These are phyloP conservation scores for Yoshiicerus persimilis DNA, from an alignment of 1,140 invertebrate species.

Conservation along the genomic window DNA sequence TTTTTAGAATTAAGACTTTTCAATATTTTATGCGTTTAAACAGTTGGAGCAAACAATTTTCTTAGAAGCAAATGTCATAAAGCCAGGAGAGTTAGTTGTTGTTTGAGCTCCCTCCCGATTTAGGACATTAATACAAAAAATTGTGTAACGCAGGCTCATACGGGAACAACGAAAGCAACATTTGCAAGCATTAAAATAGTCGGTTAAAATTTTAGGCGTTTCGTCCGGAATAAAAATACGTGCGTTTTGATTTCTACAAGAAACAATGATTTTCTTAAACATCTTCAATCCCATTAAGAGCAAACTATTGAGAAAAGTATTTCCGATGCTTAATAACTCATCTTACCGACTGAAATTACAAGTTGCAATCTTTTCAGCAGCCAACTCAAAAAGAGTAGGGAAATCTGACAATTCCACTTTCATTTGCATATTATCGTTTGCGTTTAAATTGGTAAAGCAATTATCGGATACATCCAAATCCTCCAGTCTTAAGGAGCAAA, in stretches of 20 bases:
- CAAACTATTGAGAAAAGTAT: not conserved
- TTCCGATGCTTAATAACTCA: not conserved
- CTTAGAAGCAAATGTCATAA: not conserved
- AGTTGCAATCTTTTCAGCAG: not conserved
- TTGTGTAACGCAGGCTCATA: not conserved
- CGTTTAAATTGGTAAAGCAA: not conserved
- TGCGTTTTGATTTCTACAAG: not conserved
- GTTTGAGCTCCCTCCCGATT: not conserved
- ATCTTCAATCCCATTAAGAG: not conserved
- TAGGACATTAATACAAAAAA: not conserved
- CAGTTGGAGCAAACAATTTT: not conserved
- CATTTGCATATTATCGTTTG: not conserved
- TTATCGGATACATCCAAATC: not conserved
- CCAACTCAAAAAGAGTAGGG: constrained; percentile 21
- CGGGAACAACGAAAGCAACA: not conserved
- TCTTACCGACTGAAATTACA: not conserved
- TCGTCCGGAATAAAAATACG: not conserved
- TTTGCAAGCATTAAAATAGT: constrained; percentile 2
- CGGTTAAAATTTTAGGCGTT: not conserved
- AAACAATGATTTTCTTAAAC: not conserved
- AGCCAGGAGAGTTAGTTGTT: not conserved
- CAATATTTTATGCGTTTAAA: not conserved
- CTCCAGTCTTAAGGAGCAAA: not conserved
- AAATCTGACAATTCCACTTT: not conserved
- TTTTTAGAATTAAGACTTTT: no score